These are phyloP conservation scores for Pammene aurita DNA, from an alignment of 2,888 invertebrate genomes.

Conservation along the genomic window DNA sequence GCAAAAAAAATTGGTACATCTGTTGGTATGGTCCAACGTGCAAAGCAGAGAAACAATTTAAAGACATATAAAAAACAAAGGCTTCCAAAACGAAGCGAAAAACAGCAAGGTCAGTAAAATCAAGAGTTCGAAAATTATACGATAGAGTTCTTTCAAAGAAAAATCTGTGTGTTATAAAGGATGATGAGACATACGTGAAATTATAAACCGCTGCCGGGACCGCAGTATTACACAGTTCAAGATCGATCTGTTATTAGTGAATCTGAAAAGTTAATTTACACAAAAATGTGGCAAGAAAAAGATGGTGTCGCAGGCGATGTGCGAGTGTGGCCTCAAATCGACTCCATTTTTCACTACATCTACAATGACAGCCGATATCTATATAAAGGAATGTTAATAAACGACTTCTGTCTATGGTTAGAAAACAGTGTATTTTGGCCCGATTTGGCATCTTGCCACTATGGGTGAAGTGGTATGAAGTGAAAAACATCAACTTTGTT, in stretches of 20 bases:
- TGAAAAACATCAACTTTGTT: neutral
- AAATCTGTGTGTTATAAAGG: neutral
- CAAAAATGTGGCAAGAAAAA: neutral
- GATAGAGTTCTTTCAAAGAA: neutral
- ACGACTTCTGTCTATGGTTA: too few relatives aligned
- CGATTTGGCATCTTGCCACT: constrained; percentile 11
- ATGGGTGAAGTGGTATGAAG: neutral
- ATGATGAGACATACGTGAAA: neutral
- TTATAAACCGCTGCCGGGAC: constrained; percentile 1
- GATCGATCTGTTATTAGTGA: neutral
- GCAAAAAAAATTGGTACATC: constrained; percentile 5
- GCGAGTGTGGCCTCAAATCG: too few relatives aligned
- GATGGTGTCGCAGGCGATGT: too few relatives aligned
- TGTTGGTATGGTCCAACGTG: neutral
- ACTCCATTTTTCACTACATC: too few relatives aligned
- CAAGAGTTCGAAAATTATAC: neutral
- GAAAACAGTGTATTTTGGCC: constrained; percentile 3
- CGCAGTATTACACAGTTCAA: neutral
- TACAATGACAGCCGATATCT: too few relatives aligned
- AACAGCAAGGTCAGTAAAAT: neutral
- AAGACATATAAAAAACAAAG: too few relatives aligned
- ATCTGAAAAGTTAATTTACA: neutral
- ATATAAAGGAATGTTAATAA: too few relatives aligned
- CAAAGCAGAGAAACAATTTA: too few relatives aligned
- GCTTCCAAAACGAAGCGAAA: neutral